Base-by-base conservation (phyloP, 2,888 invertebrate genomes). In the Linhomoeus sp. region DNA sequence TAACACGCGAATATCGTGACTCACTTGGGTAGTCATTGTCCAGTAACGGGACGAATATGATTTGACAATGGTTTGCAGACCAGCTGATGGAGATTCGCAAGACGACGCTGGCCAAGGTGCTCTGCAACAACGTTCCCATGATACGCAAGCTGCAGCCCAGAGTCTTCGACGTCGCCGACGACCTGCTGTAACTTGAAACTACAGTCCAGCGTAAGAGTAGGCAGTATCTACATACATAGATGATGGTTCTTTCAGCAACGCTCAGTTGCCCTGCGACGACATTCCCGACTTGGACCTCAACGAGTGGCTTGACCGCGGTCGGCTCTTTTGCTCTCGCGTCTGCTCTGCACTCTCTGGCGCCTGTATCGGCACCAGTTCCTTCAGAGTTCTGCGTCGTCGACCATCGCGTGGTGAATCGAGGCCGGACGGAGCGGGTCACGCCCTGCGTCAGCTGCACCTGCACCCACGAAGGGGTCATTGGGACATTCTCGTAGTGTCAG, bases 111-210 rank as follows among this genome's bases (percentile, higher is more conserved):
- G 77, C 86, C 0, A 85, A 85, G 67, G 67, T 87, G 1, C 66
- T 85, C 48, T n/a, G n/a, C n/a, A n/a, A n/a, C n/a, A n/a, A n/a
- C n/a, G n/a, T n/a, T n/a, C n/a, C n/a, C n/a, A n/a, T 90, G 90
- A 60, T 81, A 85, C n/a, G 77, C 2, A 80, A 82, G 48, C 83
- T 90, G 67, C 90, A 90, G 63, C 74, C 85, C 45, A 81, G 83
- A 7, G 78, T 81, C 1, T 85, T 90, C 61, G 86, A 90, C 64
- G 71, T 87, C 53, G 86, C 87, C 0, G 61, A 62, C 49, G 60
- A 62, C 26, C 49, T 62, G 17, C 49, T 56, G 62, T 62, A 45
- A 52, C 58, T 41, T 45, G 2, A 9, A 17, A 15, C 17, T 51
- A 50, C 49, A n/a, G n/a, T n/a, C n/a, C n/a, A n/a, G n/a, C n/a